Evolutionary conservation across 2,888 invertebrate species (phyloP).

Genomic region (Onchidella celtica): DNA sequence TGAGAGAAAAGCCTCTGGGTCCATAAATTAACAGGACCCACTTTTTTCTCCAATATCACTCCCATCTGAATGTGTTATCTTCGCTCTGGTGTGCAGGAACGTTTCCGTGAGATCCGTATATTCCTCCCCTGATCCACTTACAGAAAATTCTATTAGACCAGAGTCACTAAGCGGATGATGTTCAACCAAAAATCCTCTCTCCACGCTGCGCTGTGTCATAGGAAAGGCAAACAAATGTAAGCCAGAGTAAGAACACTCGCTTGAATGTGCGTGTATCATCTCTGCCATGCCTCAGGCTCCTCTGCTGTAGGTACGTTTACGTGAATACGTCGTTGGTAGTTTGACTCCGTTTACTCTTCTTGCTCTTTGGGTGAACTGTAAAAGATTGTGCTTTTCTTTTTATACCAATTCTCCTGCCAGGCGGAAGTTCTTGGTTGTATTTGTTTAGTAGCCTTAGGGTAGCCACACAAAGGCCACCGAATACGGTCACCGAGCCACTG

Average conservation of each 20-base stretch:
- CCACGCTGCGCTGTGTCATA: conserved; percentile 34
- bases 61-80: conserved; percentile 49
- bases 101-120: conserved; percentile 52
- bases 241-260: conserved; percentile 29
- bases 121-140: conserved; percentile 48
- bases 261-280: conserved; percentile 13
- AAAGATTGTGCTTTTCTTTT: neutral
- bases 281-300: neutral
- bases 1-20: conserved; percentile 50
- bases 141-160: conserved; percentile 50
- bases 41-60: conserved; percentile 17
- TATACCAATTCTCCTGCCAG: too few relatives aligned
- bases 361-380: neutral
- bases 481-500: too few relatives aligned
- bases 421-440: too few relatives aligned
- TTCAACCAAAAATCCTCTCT: conserved; percentile 46
- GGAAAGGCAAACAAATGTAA: conserved; percentile 47
- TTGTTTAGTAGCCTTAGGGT: too few relatives aligned
- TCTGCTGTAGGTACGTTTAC: too few relatives aligned
- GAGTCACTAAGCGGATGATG: conserved; percentile 40
- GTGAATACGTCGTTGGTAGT: too few relatives aligned
- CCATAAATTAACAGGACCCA: conserved; percentile 48
- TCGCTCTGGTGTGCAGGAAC: conserved; percentile 49
- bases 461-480: too few relatives aligned
- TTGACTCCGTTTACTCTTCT: neutral